Base-by-base conservation (phyloP, 2,797 vertebrate species). In the Onychomys leucogaster region DNA sequence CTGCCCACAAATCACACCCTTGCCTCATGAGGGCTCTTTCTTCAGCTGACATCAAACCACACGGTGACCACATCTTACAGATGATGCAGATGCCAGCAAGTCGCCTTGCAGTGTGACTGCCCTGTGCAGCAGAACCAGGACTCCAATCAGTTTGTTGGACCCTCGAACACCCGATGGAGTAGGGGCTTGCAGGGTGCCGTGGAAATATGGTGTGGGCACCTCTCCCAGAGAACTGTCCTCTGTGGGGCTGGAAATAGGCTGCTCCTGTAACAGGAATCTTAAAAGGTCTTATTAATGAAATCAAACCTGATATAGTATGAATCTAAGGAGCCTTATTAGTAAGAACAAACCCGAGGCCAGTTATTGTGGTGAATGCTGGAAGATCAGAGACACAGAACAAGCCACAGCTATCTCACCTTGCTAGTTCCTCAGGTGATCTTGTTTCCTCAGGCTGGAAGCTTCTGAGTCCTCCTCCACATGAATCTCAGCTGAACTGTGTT, bases 81-180 rank as follows among this genome's bases (percentile, higher is more conserved):
- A 57, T 12, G 43, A 57, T 12, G 46, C 0, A 87, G 14, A 16
- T 2, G 4, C 83, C 78, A 69, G 25, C 61, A 80, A 71, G 23
- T 16, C 27, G 27, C 59, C 69, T 59, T 4, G 5, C 67, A 82
- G 52, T 13, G 27, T 80, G 80, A 61, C 49, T 27, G 41, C 11
- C 6, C 2, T 27, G 11, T 12, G 73, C 16, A 49, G 32, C 34
- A 29, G 34, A 76, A 10, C 7, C 27, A 65, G 71, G 41, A 19
- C 34, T 57, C 46, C 43, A 9, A 34, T 19, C 2, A 12, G 27
- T 89, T 57, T 37, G 27, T 85, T 78, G 77, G 78, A 37, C 52
- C 23, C 19, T 41, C 14, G 29, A 59, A 32, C 32, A 25, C 34
- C 0, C 0, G 19, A 25, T 25, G 16, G 69, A 37, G 65, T 1